Evolutionary conservation across 2,113 vertebrate genomes (phyloP), one percentile per base, ranked within the genome.

Genomic region (Dipodomys ordii): DNA sequence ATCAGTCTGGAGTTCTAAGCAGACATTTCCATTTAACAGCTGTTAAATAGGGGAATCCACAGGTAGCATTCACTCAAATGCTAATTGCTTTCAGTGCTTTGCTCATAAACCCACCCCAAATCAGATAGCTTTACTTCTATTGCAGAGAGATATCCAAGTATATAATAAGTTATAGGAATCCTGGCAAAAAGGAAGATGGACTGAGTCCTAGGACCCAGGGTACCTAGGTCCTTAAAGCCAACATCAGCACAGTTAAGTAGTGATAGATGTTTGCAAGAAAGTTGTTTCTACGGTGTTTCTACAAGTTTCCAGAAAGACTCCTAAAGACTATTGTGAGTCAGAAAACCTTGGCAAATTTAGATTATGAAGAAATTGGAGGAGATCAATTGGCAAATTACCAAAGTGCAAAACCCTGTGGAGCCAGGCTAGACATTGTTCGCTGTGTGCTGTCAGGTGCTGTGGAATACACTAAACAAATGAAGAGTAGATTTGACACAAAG

Each of bases 11-110:
- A 90, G 78, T 94, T 84, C 72, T 65, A 85, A 69, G 83, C 88
- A 97, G 93, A 97, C 90, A 97, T 96, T 96, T 97, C 95, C 92
- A 97, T 95, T 98, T 97, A 98, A 82, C 97, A 98, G 97, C 97
- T 98, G 97, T 97, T 98, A 98, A 98, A 97, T 93, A 97, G 97
- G 79, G 96, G 96, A 96, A 97, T 97, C 97, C 97, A 96, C 97
- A 97, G 96, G 98, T 98, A 98, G 96, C 96, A 96, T 97, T 98
- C 96, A 98, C 97, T 98, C 97, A 97, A 93, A 97, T 98, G 96
- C 95, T 98, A 98, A 98, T 98, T 98, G 96, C 91, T 98, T 96
- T 97, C 97, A 94, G 91, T 49, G 93, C 94, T 97, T 97, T 96
- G 96, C 94, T 98, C 95, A 96, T 9, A 96, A 97, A 97, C 92